Evolutionary conservation across 2,888 invertebrate species (phyloP), one percentile per base, ranked within the genome.

Genomic region (Hylaea fasciaria): DNA sequence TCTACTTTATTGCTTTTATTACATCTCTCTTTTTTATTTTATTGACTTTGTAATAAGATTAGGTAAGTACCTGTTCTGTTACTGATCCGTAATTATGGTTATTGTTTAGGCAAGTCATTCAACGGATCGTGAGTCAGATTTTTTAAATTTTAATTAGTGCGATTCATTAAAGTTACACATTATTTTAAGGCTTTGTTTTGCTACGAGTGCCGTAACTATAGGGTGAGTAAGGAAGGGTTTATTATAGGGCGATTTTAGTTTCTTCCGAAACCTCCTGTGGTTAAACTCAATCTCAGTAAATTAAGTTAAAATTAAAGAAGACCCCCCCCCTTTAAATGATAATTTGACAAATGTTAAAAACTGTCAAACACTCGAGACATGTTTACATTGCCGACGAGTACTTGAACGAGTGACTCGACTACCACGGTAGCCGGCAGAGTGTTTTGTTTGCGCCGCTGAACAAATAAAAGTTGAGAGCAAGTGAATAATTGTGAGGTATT

Each of bases 391-490:
- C 49, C 37, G 72, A 73, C 75, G 72, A 80, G 80, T 76, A 76
- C 81, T 83, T 65, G 79, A 71, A 68, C 82, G 69, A 85, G 83
- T 82, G 73, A 76, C 80, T 81, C 78, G 77, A 70, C 76, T 74
- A 75, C 69, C 77, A 81, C 87, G 83, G 87, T 85, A 86, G 88
- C 85, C 52, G 69, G 37, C 40, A 14, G 40, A 78, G 76, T 86
- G 87, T 86, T 87, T 77, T 87, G 86, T 87, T 79, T 85, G 81
- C 76, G 80, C 83, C 82, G 81, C 87, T 85, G 80, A 79, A 74
- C 79, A 81, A 87, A 87, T 82, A 87, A 56, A 68, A 55, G 71
- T 71, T 65, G 65, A 78, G 78, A 74, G 80, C 78, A 74, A 78
- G 73, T 76, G 77, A 78, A 65, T 65, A 61, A 85, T 85, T 84